phyloP scores from a whole-genome alignment of 1,140 invertebrate species.

The Drosophila melanica region DNA sequence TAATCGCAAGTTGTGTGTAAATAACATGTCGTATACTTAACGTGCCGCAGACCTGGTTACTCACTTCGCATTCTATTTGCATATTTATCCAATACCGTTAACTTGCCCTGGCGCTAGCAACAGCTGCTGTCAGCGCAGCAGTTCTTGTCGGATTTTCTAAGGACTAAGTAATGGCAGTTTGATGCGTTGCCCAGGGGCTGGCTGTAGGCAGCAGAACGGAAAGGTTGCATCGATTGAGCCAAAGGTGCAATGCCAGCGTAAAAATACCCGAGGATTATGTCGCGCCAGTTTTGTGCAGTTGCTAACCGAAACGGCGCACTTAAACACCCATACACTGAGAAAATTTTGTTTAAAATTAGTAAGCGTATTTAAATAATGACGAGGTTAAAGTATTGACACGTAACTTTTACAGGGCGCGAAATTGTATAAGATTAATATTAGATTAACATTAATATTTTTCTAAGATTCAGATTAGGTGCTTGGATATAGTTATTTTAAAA shows the following conservation, averaged over 20 bases:
- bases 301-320: slow-evolving; percentile 43
- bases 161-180: slow-evolving; percentile 62
- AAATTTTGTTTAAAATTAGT: slow-evolving; percentile 8
- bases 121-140: slow-evolving; percentile 60
- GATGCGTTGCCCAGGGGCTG: slow-evolving; percentile 43
- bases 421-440: too few species aligned
- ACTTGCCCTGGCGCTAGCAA: slow-evolving; percentile 41
- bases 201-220: not conserved
- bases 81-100: slow-evolving; percentile 74
- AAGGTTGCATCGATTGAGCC: slow-evolving; percentile 23
- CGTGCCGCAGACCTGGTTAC: slow-evolving; percentile 23
- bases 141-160: slow-evolving; percentile 62
- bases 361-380: not conserved
- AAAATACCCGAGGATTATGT: slow-evolving; percentile 70
- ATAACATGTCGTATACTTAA: slow-evolving; percentile 67
- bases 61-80: slow-evolving; percentile 69
- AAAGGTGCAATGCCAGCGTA: slow-evolving; percentile 75
- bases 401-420: too few species aligned
- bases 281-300: slow-evolving; percentile 49
- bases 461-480: too few species aligned
- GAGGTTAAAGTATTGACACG: too few species aligned
- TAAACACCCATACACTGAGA: slow-evolving; percentile 29
- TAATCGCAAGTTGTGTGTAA: slow-evolving; percentile 59
- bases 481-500: too few species aligned
- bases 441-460: too few species aligned